Base-by-base conservation (phyloP, 2,888 invertebrate genomes). In the Drosophila paracracens region DNA sequence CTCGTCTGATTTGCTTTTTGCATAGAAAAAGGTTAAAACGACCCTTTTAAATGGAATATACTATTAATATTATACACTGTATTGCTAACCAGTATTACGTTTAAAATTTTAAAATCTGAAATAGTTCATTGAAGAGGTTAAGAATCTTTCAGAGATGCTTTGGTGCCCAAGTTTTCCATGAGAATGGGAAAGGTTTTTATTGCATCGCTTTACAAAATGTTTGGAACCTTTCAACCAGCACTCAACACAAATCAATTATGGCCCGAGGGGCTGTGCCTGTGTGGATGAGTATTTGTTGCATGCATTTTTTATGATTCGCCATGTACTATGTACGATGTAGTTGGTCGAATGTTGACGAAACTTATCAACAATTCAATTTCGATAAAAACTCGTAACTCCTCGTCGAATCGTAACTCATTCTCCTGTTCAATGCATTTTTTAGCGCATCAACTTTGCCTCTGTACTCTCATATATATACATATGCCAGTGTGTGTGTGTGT, bases 281-380 rank as follows among this genome's bases (percentile, higher is more conserved):
- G 25, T 29, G 18, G 29, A 27, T 40, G 50, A 29, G 21, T 31
- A 31, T 57, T 29, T 29, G 46, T 72, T 54, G 56, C 38, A 36
- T 68, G 51, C 33, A 46, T 61, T 66, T 81, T 63, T 68, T 62
- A 61, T 71, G 54, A 29, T 4, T 40, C 11, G 25, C 29, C 46
- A 56, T 56, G 50, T 46, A 46, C 52, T 50, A 27, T 56, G 10
- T 38, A 27, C 27, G 18, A 40, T 51, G 70, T 54, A 74, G 71
- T 77, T 69, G 64, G 70, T 72, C 72, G 70, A 82, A 70, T 75
- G 71, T 84, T 88, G 87, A 88, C 91, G 85, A 77, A 88, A 89
- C 87, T 88, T 90, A 88, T 88, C 87, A 88, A 89, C 87, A 89
- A 88, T 88, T 88, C 91, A 88, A 88, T 88, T 88, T 90, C 85